These are phyloP conservation scores for Drosophila leonis DNA, from an alignment of 2,888 invertebrate genomes.

Conservation along the genomic window DNA sequence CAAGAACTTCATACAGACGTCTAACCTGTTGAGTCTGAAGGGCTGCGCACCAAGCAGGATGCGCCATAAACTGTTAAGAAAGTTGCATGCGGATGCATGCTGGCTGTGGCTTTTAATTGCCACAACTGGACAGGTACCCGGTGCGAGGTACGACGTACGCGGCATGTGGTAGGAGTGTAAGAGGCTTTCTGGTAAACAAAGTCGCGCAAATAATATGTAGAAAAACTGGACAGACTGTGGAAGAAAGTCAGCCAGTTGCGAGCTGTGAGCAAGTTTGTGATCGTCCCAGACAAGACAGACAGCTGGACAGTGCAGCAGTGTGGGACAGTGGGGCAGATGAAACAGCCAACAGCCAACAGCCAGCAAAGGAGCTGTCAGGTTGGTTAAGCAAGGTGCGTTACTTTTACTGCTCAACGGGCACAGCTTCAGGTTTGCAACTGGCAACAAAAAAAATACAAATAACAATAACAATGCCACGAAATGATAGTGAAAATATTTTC, in stretches of 20 bases:
- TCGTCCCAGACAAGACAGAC: conserved; percentile 43
- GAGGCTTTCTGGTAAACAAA: conserved; percentile 61
- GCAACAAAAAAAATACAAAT: conserved; percentile 38
- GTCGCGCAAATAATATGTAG: conserved; percentile 68
- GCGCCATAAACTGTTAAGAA: conserved; percentile 59
- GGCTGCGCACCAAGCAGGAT: conserved; percentile 59
- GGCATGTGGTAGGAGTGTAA: conserved; percentile 41
- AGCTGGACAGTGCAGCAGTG: conserved; percentile 23
- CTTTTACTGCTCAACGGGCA: conserved; percentile 65
- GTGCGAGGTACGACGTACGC: not conserved
- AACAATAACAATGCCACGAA: conserved; percentile 71
- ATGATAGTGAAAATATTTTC: conserved; percentile 77
- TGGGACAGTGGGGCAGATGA: conserved; percentile 38
- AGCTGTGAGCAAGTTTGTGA: conserved; percentile 61
- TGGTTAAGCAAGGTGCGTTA: conserved; percentile 71
- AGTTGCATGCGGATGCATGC: conserved; percentile 73
- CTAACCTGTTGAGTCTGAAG: conserved; percentile 21
- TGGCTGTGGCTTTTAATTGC: conserved; percentile 64
- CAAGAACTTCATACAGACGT: not conserved
- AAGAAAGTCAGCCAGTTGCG: conserved; percentile 68
- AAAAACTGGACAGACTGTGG: conserved; percentile 74
- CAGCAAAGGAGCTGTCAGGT: conserved; percentile 62
- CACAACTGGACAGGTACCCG: conserved; percentile 38
- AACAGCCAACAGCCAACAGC: conserved; percentile 18
- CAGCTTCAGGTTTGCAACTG: conserved; percentile 28